Base-by-base conservation (phyloP, 2,113 vertebrate genomes). In the Excalfactoria chinensis region DNA sequence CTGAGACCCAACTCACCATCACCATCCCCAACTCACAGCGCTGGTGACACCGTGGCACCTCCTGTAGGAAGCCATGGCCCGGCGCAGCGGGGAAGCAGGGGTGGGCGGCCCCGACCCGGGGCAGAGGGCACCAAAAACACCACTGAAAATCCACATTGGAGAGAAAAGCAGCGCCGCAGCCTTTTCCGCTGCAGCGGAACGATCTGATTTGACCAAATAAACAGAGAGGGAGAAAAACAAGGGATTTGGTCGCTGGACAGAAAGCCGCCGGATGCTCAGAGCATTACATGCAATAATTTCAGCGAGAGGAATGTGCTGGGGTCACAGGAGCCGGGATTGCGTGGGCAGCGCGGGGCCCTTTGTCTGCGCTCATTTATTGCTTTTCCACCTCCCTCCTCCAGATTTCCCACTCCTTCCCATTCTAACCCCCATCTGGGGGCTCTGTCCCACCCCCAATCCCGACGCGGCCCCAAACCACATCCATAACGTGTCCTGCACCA, bases 201-300 rank as follows among this genome's bases (percentile, higher is more conserved):
- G 34, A 83, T 77, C 74, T 67, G 76, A 3, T 90, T 74, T 49
- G 90, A 87, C 89, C 86, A 86, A 93, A 96, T 17, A 94, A 88
- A 71, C 78, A 79, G 35, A 44, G 43, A 64, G 62, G 86, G 92
- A 96, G 80, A 11, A 94, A 96, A 97, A 93, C 87, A 88, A 41
- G 93, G 62, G 77, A 3, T 92, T 76, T 62, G 46, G 75, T 46
- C 46, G 75, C 67, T 3, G 92, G 90, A 7, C 25, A 51, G 73
- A 64, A 69, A 63, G 46, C 35, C 0, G 15, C 90, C 53, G 92
- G 95, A 94, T 93, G 93, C 73, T 72, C 3, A 0, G 12, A 0
- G 1, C 63, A 3, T 86, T 93, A 67, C 89, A 88, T 6, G 32
- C 76, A 13, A 7, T 59, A 58, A 86, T 71, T 80, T 17, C 86